Conservation (phyloP, 2,888 invertebrate species). For the Apotomis betuletana region DNA sequence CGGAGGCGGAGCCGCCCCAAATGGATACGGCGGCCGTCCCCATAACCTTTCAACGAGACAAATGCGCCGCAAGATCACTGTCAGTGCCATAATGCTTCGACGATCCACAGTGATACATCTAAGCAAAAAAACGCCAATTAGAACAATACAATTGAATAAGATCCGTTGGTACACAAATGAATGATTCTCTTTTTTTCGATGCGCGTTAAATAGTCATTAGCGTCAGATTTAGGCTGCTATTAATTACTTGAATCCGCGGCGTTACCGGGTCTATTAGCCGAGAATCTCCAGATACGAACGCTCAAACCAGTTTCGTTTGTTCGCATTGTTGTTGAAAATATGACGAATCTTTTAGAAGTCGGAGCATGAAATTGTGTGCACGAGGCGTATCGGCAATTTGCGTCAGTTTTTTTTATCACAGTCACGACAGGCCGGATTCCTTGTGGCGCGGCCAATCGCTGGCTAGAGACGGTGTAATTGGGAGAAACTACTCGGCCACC, state of each 20-base stretch:
- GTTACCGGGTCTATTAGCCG: conserved; percentile 50
- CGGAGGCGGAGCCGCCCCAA: conserved; percentile 43
- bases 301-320: conserved; percentile 53
- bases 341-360: conserved; percentile 77
- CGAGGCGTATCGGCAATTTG: conserved; percentile 83
- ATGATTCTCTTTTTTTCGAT: conserved; percentile 53
- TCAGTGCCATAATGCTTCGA: conserved; percentile 57
- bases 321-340: conserved; percentile 67
- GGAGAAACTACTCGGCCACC: conserved; percentile 79
- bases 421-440: conserved; percentile 82
- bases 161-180: conserved; percentile 49
- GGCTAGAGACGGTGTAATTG: conserved; percentile 81
- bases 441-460: conserved; percentile 74
- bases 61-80: conserved; percentile 61
- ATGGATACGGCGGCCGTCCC: conserved; percentile 45
- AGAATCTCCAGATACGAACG: conserved; percentile 46
- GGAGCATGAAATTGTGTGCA: conserved; percentile 82
- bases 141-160: conserved; percentile 64
- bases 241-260: conserved; percentile 64
- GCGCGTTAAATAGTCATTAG: conserved; percentile 68
- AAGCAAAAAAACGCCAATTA: conserved; percentile 65
- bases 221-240: conserved; percentile 56
- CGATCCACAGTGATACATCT: conserved; percentile 56
- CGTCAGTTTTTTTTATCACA: conserved; percentile 81
- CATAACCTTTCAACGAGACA: conserved; percentile 59